A percentile compares a stretch with the other conserved stretches of the same genome.
Conservation (phyloP, 2,888 invertebrate species). For the Apeira syringaria region DNA sequence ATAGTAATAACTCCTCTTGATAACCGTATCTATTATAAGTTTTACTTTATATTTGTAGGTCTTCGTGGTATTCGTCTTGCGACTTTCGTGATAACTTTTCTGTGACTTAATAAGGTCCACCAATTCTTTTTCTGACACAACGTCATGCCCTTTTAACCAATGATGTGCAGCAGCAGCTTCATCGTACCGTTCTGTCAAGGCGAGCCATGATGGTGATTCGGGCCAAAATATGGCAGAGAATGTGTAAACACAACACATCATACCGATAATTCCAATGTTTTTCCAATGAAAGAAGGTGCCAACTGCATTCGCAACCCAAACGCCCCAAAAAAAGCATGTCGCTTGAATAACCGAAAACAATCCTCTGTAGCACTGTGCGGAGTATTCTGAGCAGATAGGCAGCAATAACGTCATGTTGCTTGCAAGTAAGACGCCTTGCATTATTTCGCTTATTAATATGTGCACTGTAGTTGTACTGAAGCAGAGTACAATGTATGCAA, state of each 20-base stretch:
- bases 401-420: slow-evolving; percentile 35
- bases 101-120: slow-evolving; percentile 34
- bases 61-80: background rate
- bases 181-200: slow-evolving; percentile 38
- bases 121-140: slow-evolving; percentile 42
- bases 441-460: slow-evolving; percentile 43
- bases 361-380: slow-evolving; percentile 40
- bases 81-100: slow-evolving; percentile 23
- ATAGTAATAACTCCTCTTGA: slow-evolving; percentile 37
- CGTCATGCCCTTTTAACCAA: slow-evolving; percentile 42
- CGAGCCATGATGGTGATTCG: slow-evolving; percentile 51
- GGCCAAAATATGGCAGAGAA: slow-evolving; percentile 39
- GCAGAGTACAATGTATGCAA: slow-evolving; percentile 39
- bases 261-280: slow-evolving; percentile 36
- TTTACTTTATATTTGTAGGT: background rate
- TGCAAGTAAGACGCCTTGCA: slow-evolving; percentile 39
- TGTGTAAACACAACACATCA: slow-evolving; percentile 35
- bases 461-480: slow-evolving; percentile 35
- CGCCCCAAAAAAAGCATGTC: slow-evolving; percentile 40
- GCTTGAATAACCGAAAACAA: slow-evolving; percentile 43
- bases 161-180: slow-evolving; percentile 38
- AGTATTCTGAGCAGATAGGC: slow-evolving; percentile 41
- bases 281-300: slow-evolving; percentile 47
- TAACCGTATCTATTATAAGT: background rate
- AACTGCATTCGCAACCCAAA: slow-evolving; percentile 44